Percentiles rank a stretch among this genome's conserved stretches.
phyloP scores from a whole-genome alignment of 2,888 invertebrate species.

The Mimumesa dahlbomi region DNA sequence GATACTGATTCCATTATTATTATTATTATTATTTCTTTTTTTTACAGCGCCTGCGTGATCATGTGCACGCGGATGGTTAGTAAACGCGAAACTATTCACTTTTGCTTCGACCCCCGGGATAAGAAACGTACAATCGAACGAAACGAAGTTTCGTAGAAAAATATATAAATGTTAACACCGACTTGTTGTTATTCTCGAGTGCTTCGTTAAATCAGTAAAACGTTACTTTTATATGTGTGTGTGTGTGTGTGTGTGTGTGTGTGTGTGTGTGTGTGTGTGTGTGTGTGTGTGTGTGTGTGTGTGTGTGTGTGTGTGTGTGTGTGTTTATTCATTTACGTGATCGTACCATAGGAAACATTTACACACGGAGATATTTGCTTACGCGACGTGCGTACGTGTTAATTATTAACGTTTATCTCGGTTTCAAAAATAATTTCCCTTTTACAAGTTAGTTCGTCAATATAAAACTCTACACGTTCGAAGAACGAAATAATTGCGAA shows the following conservation, averaged over 20 bases:
- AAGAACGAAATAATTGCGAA: slow-evolving; percentile 1
- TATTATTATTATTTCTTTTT: neutral
- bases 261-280: too few species aligned
- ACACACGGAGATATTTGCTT: slow-evolving; percentile 9
- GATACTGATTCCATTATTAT: neutral
- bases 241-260: too few species aligned
- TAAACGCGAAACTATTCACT: slow-evolving; percentile 5
- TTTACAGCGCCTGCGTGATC: neutral
- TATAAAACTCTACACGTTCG: slow-evolving; percentile 10
- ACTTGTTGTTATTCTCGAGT: slow-evolving; percentile 14
- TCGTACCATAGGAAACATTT: slow-evolving; percentile 36
- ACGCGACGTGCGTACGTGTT: neutral
- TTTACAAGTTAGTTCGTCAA: slow-evolving; percentile 9
- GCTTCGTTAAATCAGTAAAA: slow-evolving; percentile 30
- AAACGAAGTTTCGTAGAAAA: slow-evolving; percentile 49
- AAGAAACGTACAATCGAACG: slow-evolving; percentile 32
- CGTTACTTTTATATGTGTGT: neutral
- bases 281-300: too few species aligned
- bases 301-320: too few species aligned
- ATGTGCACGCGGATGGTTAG: neutral
- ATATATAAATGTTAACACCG: slow-evolving; percentile 41
- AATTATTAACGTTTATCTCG: slow-evolving; percentile 7
- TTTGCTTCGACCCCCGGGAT: slow-evolving; percentile 10
- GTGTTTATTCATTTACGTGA: too few species aligned
- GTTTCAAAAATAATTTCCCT: slow-evolving; percentile 33